These are phyloP conservation scores for Clusia tigrina DNA, from an alignment of 2,888 invertebrate genomes.

Conservation along the genomic window DNA sequence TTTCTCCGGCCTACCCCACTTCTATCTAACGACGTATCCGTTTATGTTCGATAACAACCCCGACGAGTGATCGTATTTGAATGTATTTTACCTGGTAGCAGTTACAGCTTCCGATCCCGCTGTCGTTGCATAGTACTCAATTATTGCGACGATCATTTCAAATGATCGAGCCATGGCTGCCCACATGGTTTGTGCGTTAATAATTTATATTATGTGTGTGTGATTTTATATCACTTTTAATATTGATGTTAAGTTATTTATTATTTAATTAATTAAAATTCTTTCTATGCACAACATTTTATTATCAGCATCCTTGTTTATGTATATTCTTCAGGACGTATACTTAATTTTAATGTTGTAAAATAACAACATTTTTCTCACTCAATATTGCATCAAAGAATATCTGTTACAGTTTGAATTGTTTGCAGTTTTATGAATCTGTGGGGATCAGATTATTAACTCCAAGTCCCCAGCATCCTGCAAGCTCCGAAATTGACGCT, in stretches of 20 bases:
- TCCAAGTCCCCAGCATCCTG: no score
- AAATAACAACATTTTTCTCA: background rate
- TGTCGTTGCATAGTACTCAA: slow-evolving; percentile 78
- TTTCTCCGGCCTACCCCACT: no score
- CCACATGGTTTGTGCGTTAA: slow-evolving; percentile 69
- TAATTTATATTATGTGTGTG: background rate
- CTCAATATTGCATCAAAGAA: no score
- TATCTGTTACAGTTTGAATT: no score
- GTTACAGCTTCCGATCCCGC: slow-evolving; percentile 54
- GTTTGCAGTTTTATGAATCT: no score
- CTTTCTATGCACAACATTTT: slow-evolving; percentile 1
- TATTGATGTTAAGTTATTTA: no score
- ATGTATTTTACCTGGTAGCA: slow-evolving; percentile 14
- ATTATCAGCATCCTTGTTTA: slow-evolving; percentile 1
- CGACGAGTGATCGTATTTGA: background rate
- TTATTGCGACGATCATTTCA: slow-evolving; percentile 82
- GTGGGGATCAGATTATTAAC: no score
- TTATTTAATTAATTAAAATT: background rate
- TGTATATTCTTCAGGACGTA: slow-evolving; percentile 20
- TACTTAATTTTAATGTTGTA: slow-evolving; percentile 13
- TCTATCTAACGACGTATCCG: no score
- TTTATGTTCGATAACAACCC: no score
- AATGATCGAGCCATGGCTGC: slow-evolving; percentile 81
- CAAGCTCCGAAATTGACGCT: no score
- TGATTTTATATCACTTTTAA: background rate